Evolutionary conservation across 2,888 invertebrate genomes (phyloP).

Genomic region (Nematopogon swammerdamellus): DNA sequence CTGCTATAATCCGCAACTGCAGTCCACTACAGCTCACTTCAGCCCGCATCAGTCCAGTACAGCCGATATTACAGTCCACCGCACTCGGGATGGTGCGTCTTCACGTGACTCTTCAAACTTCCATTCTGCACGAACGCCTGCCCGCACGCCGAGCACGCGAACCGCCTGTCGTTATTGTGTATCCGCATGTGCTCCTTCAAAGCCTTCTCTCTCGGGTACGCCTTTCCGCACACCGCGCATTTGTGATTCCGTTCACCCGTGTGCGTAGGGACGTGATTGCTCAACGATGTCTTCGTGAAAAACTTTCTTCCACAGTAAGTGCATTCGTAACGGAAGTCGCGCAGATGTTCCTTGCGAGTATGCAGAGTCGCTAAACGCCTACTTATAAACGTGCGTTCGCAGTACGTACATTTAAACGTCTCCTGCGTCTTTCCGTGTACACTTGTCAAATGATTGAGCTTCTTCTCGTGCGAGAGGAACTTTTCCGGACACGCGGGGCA

Average conservation of each 20-base stretch:
- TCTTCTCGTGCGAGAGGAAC: slow-evolving; percentile 17
- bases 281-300: slow-evolving; percentile 14
- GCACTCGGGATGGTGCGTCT: slow-evolving; percentile 23
- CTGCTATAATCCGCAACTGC: too few species aligned
- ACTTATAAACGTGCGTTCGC: slow-evolving; percentile 27
- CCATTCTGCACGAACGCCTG: slow-evolving; percentile 46
- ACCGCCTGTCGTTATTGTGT: slow-evolving; percentile 49
- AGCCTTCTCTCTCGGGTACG: slow-evolving; percentile 13
- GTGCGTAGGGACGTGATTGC: slow-evolving; percentile 18
- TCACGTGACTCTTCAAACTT: slow-evolving; percentile 46
- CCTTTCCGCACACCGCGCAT: slow-evolving; percentile 12
- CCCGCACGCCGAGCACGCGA: slow-evolving; percentile 37
- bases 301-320: slow-evolving; percentile 38
- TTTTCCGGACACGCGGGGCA: slow-evolving; percentile 25
- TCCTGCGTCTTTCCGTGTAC: slow-evolving; percentile 23
- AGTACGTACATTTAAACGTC: slow-evolving; percentile 24
- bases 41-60: too few species aligned
- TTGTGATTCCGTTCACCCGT: slow-evolving; percentile 11
- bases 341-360: not conserved
- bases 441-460: slow-evolving; percentile 22
- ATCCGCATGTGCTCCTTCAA: slow-evolving; percentile 35
- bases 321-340: slow-evolving; percentile 19
- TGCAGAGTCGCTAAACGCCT: not conserved
- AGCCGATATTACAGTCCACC: not conserved
- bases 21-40: too few species aligned